A percentile compares a stretch with the other conserved stretches of the same genome.
Evolutionary conservation across 2,797 vertebrate species (phyloP).

Genomic region (Valencia hispanica): DNA sequence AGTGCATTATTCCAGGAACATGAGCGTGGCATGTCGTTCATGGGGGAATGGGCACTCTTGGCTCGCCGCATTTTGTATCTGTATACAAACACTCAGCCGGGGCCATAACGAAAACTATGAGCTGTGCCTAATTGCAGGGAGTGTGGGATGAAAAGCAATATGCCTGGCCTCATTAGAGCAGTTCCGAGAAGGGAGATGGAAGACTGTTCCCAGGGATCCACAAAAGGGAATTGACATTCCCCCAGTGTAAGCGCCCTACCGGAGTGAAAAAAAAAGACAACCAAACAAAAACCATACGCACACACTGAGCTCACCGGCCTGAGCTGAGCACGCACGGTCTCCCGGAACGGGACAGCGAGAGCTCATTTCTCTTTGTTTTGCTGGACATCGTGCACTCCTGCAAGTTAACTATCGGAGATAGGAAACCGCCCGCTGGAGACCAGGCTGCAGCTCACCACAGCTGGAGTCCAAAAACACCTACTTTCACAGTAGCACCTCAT

Average conservation of each 20-base stretch:
- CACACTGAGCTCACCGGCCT: slow-evolving; percentile 61
- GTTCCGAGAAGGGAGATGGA: slow-evolving; percentile 76
- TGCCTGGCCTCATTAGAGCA: slow-evolving; percentile 81
- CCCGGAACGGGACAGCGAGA: slow-evolving; percentile 54
- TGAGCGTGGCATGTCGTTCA: slow-evolving; percentile 36
- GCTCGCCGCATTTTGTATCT: slow-evolving; percentile 70
- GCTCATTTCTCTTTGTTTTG: slow-evolving; percentile 69
- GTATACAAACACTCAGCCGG: slow-evolving; percentile 76
- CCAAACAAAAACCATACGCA: slow-evolving; percentile 39
- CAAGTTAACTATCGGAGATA: slow-evolving; percentile 52
- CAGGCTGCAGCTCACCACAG: slow-evolving; percentile 15
- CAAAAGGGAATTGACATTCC: slow-evolving; percentile 80
- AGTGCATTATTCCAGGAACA: slow-evolving; percentile 58
- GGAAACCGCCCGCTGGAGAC: slow-evolving; percentile 32
- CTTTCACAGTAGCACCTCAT: slow-evolving; percentile 35
- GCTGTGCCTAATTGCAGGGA: slow-evolving; percentile 78
- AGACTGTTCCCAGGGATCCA: slow-evolving; percentile 79
- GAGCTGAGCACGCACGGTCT: slow-evolving; percentile 46
- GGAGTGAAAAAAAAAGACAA: slow-evolving; percentile 53
- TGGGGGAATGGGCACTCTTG: slow-evolving; percentile 63
- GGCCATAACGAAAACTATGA: slow-evolving; percentile 77
- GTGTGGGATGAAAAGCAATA: slow-evolving; percentile 81
- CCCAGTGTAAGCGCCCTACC: slow-evolving; percentile 69
- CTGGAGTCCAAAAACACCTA: slow-evolving; percentile 43
- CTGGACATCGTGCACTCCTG: slow-evolving; percentile 60